Base-by-base conservation (phyloP, 1,140 invertebrate genomes). In the Drosophila nigromelanica region DNA sequence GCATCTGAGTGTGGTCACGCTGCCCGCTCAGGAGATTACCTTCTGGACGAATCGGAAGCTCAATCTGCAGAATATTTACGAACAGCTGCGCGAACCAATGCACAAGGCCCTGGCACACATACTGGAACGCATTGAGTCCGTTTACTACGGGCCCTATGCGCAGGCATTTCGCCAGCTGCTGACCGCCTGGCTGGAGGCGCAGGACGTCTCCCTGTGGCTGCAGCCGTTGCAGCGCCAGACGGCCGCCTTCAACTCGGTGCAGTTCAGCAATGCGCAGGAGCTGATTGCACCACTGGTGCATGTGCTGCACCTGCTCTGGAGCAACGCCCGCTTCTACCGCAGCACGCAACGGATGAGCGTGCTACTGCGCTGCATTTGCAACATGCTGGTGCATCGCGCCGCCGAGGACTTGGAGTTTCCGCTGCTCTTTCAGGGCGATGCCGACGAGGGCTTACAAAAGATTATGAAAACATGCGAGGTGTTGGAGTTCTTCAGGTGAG, bases 31-130 rank as follows among this genome's bases (percentile, higher is more conserved):
- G 82, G 96, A 97, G 89, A 93, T 98, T 58, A 93, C 95, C 12
- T 96, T 95, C 81, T 96, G 96, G 94, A 92, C 93, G 0, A 93
- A 93, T 8, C 93, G 96, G 37, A 92, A 96, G 4, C 93, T 94
- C 15, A 96, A 97, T 92, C 92, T 98, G 6, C 95, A 97, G 91
- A 95, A 95, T 39, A 97, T 98, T 71, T 97, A 98, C 86, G 95
- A 95, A 37, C 98, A 98, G 86, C 87, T 97, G 43, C 92, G 94
- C 30, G 95, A 97, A 89, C 94, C 95, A 3, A 93, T 95, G 76
- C 96, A 98, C 0, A 95, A 95, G 80, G 95, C 95, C 75, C 96
- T 98, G 94, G 95, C 95, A 1, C 93, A 94, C 42, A 94, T 97
- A 42, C 90, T 98, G 3, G 95, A 97, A 89, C 90, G 94, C 24